phyloP scores from a whole-genome alignment of 2,113 vertebrate genomes.

The Salvelinus alpinus region DNA sequence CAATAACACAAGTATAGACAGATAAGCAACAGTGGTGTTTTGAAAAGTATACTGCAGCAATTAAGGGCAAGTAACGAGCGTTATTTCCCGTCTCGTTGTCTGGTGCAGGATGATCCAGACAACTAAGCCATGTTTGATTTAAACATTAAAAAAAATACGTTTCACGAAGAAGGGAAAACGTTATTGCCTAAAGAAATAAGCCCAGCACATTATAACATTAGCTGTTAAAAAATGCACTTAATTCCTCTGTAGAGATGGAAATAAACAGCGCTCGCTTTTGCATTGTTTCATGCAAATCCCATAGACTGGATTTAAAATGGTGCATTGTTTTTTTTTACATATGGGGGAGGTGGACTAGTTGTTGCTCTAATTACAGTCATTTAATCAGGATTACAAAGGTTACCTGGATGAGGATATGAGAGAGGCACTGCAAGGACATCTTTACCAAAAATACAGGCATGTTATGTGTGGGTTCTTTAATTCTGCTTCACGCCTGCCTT shows the following conservation, averaged over 20 bases:
- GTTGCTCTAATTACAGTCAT: conserved; percentile 78
- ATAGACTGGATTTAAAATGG: conserved; percentile 72
- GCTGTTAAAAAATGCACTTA: conserved; percentile 76
- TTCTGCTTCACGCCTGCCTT: conserved; percentile 9
- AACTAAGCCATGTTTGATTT: conserved; percentile 75
- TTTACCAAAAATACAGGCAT: conserved; percentile 37
- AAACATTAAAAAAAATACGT: conserved; percentile 53
- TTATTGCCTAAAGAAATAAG: conserved; percentile 61
- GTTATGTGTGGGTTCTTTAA: background rate
- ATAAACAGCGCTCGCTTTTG: conserved; percentile 65
- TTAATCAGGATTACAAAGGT: conserved; percentile 80
- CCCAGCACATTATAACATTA: conserved; percentile 73
- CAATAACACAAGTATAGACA: conserved; percentile 63
- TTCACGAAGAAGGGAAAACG: conserved; percentile 52
- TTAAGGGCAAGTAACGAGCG: conserved; percentile 75
- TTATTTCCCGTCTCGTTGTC: conserved; percentile 47
- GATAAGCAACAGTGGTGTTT: conserved; percentile 59
- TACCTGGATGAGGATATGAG: conserved; percentile 70
- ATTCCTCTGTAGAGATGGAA: conserved; percentile 76
- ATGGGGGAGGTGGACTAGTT: conserved; percentile 67
- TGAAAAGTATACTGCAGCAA: conserved; percentile 70
- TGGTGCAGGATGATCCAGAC: conserved; percentile 62
- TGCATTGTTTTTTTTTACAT: conserved; percentile 74
- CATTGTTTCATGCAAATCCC: conserved; percentile 77
- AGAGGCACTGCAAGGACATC: conserved; percentile 64